Conservation (phyloP, 2,797 vertebrate species). For the Holocentrus rufus region DNA sequence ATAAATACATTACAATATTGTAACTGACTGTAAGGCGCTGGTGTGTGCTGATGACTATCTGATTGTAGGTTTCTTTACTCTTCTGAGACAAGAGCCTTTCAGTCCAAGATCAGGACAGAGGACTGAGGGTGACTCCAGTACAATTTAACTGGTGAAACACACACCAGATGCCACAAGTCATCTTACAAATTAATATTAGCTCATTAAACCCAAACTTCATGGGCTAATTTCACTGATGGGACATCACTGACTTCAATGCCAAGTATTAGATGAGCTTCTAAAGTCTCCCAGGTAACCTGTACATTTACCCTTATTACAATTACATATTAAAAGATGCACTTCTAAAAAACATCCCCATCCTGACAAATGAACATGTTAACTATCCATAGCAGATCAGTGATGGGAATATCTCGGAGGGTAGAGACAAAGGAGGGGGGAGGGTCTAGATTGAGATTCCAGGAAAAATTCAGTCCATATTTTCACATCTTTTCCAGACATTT, state of each 20-base stretch:
- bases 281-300: conserved; percentile 10
- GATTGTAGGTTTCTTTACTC: conserved; percentile 29
- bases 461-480: conserved; percentile 39
- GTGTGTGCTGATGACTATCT: conserved; percentile 21
- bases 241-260: conserved; percentile 28
- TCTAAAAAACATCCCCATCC: conserved; percentile 19
- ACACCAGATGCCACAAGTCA: conserved; percentile 4
- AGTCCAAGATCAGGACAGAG: conserved; percentile 35
- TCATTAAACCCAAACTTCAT: conserved; percentile 32
- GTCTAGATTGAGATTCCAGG: conserved; percentile 31
- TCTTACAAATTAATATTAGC: conserved; percentile 15
- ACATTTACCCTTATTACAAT: conserved; percentile 23
- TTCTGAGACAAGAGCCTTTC: conserved; percentile 44
- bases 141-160: conserved; percentile 24
- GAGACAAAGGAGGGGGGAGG: conserved; percentile 31
- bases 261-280: conserved; percentile 22
- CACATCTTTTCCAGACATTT: conserved; percentile 32
- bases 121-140: not conserved
- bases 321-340: conserved; percentile 29
- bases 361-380: not conserved
- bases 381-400: conserved; percentile 30
- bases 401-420: conserved; percentile 21
- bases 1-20: conserved; percentile 66
- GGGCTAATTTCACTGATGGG: conserved; percentile 9
- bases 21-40: conserved; percentile 43